These are phyloP conservation scores for Trachelus tabidus DNA, from an alignment of 2,888 invertebrate genomes.

Conservation along the genomic window DNA sequence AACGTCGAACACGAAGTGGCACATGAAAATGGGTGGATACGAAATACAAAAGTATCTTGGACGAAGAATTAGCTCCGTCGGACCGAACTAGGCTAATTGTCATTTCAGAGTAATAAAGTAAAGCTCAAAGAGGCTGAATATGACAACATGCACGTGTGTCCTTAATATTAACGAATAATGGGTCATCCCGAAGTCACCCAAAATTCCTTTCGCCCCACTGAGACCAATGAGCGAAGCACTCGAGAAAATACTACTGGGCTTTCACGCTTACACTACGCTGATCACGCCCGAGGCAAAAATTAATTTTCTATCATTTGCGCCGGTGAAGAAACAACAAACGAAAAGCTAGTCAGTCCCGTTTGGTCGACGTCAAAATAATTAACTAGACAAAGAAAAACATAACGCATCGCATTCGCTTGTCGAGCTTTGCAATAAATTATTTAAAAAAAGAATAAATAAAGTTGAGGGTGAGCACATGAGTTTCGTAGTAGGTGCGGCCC, in stretches of 20 bases:
- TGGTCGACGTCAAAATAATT: background rate
- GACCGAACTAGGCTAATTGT: background rate
- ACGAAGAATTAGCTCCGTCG: background rate
- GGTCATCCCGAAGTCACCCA: background rate
- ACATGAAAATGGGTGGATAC: background rate
- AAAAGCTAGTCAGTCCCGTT: background rate
- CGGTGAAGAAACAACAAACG: background rate
- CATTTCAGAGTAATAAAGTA: background rate
- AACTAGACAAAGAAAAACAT: background rate
- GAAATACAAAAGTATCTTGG: background rate
- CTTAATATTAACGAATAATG: background rate
- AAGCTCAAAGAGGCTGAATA: background rate
- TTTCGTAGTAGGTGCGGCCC: background rate
- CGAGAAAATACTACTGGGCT: background rate
- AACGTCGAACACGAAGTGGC: background rate
- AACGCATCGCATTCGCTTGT: background rate
- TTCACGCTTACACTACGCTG: background rate
- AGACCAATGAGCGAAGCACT: background rate
- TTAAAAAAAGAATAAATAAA: background rate
- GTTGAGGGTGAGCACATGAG: background rate
- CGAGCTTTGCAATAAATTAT: background rate
- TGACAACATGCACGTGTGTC: background rate
- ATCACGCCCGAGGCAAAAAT: background rate
- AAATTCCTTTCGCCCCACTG: background rate
- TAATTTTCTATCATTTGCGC: background rate